A percentile compares a stretch with the other conserved stretches of the same genome.
Conservation (phyloP, 1,140 invertebrate species). For the Littorina saxatilis region DNA sequence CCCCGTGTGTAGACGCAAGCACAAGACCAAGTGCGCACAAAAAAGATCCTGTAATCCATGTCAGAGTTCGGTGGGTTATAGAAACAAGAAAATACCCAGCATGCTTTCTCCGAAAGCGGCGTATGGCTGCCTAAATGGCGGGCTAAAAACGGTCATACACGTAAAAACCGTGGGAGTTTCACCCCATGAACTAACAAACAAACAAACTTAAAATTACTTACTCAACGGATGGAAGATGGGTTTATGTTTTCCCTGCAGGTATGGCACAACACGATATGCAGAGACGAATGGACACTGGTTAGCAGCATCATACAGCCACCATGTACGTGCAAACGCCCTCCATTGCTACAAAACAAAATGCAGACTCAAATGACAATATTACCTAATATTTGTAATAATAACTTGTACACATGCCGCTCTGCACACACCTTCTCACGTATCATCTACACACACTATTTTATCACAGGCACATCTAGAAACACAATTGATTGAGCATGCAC, state of each 20-base stretch:
- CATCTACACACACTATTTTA: background rate
- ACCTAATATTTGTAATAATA: background rate
- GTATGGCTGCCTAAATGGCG: too few relatives aligned
- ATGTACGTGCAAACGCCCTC: constrained; percentile 92
- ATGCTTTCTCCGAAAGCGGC: too few relatives aligned
- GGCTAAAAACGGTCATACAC: too few relatives aligned
- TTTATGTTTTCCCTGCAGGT: constrained; percentile 91
- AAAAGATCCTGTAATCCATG: background rate
- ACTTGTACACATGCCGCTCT: background rate
- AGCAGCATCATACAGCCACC: constrained; percentile 96
- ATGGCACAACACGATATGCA: constrained; percentile 84
- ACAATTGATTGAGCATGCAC: background rate
- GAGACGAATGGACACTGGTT: constrained; percentile 96
- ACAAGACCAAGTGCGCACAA: background rate
- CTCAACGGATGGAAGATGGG: constrained; percentile 93
- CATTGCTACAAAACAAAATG: constrained; percentile 87
- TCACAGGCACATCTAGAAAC: background rate
- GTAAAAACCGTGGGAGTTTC: too few relatives aligned
- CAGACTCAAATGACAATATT: background rate
- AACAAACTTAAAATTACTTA: constrained; percentile 76
- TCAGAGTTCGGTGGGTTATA: too few relatives aligned
- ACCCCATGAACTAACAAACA: background rate
- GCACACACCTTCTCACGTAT: too few relatives aligned
- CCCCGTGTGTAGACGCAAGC: too few relatives aligned
- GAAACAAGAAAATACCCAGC: too few relatives aligned